Conservation (phyloP, 2,797 vertebrate species). For the Hapalemur alaotrensis region DNA sequence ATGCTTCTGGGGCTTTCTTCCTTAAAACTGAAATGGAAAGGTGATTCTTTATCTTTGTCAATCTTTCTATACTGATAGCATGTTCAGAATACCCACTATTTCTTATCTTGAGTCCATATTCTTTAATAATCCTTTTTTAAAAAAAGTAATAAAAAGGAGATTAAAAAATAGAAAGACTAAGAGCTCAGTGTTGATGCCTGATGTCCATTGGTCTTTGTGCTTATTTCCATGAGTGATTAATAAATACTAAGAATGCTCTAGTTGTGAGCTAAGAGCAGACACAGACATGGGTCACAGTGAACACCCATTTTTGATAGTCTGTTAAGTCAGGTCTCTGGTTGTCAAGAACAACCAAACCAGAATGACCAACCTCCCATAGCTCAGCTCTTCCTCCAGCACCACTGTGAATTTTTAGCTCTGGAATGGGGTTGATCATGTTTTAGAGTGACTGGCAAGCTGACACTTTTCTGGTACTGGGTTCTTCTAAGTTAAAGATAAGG, state of each 20-base stretch:
- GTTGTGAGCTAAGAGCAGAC: neutral
- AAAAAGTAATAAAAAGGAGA: neutral
- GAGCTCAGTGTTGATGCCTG: neutral
- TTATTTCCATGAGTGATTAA: constrained; percentile 19
- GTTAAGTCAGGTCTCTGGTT: neutral
- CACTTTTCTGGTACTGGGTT: constrained; percentile 10
- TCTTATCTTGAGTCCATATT: neutral
- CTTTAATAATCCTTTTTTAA: neutral
- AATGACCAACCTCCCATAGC: neutral
- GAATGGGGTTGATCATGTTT: neutral
- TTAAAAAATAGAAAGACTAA: neutral
- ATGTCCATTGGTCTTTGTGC: neutral
- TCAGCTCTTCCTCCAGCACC: neutral
- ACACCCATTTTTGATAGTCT: neutral
- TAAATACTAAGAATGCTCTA: neutral
- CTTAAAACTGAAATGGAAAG: constrained; percentile 56
- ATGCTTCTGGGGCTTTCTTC: neutral
- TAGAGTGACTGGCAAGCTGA: neutral
- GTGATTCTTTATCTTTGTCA: neutral
- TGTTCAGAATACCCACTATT: constrained; percentile 28
- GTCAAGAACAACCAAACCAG: neutral
- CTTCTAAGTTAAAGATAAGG: neutral
- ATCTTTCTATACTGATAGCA: neutral
- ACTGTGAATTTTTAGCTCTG: neutral
- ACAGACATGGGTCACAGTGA: neutral